phyloP scores from a whole-genome alignment of 2,888 invertebrate species.

The Chrysotoxum bicinctum region DNA sequence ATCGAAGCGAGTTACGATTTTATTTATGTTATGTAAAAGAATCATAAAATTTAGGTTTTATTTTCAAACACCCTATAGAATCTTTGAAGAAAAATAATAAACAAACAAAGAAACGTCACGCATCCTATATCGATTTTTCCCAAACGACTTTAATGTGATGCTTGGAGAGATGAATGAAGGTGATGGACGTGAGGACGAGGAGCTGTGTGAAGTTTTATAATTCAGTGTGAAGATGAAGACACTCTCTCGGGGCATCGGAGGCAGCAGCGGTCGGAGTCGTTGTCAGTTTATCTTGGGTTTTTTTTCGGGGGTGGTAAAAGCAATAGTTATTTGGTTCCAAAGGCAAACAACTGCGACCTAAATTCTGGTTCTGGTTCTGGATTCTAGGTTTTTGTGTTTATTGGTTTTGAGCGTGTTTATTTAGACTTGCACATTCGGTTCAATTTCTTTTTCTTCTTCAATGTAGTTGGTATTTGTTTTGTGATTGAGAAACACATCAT shows the following conservation, averaged over 20 bases:
- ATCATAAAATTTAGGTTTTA: neutral
- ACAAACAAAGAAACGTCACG: neutral
- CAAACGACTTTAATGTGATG: neutral
- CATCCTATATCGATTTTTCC: constrained; percentile 8
- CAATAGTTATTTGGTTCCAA: constrained; percentile 45
- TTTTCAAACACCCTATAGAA: neutral
- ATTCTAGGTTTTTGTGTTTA: constrained; percentile 45
- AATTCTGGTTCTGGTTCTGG: constrained; percentile 19
- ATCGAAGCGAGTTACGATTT: too few species aligned
- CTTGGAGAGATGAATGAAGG: neutral
- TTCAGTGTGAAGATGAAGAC: constrained; percentile 1
- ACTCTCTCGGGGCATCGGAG: neutral
- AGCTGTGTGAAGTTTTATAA: neutral
- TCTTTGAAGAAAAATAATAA: neutral
- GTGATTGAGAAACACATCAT: neutral
- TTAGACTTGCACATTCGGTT: constrained; percentile 53
- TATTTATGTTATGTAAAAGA: too few species aligned
- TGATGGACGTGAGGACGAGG: constrained; percentile 6
- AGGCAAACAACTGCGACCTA: constrained; percentile 60
- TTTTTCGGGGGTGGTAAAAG: neutral
- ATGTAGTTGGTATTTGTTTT: neutral
- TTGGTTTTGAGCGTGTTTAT: constrained; percentile 58
- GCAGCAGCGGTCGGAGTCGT: neutral
- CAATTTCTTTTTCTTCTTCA: neutral
- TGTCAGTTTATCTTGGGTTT: neutral